Conservation (phyloP, 2,113 vertebrate genomes). For the Vicugna pacos region DNA sequence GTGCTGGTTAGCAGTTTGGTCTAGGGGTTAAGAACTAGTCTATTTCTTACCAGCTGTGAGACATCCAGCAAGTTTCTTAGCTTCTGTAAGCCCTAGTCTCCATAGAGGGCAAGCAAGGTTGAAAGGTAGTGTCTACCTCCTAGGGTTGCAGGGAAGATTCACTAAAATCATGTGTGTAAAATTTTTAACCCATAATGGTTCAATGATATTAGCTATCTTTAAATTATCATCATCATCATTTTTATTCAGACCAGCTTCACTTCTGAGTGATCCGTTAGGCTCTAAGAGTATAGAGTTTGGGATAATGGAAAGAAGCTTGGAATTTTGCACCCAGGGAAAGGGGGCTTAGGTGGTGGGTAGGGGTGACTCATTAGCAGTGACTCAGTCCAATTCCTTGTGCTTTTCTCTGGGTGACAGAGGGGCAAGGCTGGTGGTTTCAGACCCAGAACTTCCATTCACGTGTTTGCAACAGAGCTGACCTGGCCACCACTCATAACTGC, state of each 20-base stretch:
- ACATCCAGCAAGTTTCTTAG: constrained; percentile 25
- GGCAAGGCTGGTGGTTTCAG: neutral
- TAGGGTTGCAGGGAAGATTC: neutral
- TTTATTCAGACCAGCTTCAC: neutral
- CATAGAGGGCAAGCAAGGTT: neutral
- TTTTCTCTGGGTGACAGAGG: constrained; percentile 9
- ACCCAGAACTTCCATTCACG: neutral
- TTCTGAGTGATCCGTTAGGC: neutral
- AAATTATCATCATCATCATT: neutral
- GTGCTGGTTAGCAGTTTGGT: neutral
- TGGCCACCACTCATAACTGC: neutral
- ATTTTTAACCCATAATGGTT: neutral
- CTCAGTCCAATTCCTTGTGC: neutral
- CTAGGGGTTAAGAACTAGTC: neutral
- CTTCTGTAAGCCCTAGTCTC: neutral
- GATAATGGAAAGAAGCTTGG: neutral
- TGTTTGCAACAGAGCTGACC: neutral
- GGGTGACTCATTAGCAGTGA: neutral
- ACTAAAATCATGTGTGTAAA: neutral
- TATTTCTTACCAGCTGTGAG: neutral
- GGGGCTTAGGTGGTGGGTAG: neutral
- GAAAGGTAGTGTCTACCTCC: neutral
- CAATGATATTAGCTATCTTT: neutral
- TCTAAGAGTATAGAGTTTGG: neutral
- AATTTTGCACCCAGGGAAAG: neutral